Evolutionary conservation across 2,888 invertebrate genomes (phyloP).

Genomic region (Mythimna vitellina): DNA sequence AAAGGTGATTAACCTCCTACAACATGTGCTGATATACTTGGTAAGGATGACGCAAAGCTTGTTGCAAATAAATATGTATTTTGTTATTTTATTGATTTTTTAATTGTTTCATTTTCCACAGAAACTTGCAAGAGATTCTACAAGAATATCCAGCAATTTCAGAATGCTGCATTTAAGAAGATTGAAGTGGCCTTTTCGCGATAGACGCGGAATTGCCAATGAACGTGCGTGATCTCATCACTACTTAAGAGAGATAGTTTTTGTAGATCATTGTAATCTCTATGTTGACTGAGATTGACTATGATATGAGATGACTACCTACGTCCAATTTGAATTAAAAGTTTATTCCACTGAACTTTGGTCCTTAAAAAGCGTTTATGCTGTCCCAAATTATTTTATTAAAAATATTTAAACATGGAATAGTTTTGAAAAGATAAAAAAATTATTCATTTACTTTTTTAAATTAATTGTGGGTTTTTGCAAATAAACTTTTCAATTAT

Average conservation of each 20-base stretch:
- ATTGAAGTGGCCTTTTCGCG: conserved; percentile 16
- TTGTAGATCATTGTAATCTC: background rate
- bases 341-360: too few species aligned
- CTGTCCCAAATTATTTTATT: too few species aligned
- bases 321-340: too few species aligned
- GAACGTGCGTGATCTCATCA: conserved; percentile 11
- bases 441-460: background rate
- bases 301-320: too few species aligned
- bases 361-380: too few species aligned
- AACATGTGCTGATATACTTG: too few species aligned
- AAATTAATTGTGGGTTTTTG: background rate
- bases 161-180: background rate
- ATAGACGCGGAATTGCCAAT: conserved; percentile 21
- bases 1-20: background rate
- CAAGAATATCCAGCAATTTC: conserved; percentile 30
- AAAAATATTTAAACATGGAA: too few species aligned
- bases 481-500: background rate
- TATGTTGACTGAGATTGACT: too few species aligned
- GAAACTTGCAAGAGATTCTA: conserved; percentile 17
- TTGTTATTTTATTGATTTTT: too few species aligned
- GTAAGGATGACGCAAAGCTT: too few species aligned
- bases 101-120: background rate
- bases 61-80: background rate
- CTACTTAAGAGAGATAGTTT: conserved; percentile 32
- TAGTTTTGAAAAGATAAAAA: background rate